Evolutionary conservation across 2,797 vertebrate genomes (phyloP).

Genomic region (Accipiter superciliosus): DNA sequence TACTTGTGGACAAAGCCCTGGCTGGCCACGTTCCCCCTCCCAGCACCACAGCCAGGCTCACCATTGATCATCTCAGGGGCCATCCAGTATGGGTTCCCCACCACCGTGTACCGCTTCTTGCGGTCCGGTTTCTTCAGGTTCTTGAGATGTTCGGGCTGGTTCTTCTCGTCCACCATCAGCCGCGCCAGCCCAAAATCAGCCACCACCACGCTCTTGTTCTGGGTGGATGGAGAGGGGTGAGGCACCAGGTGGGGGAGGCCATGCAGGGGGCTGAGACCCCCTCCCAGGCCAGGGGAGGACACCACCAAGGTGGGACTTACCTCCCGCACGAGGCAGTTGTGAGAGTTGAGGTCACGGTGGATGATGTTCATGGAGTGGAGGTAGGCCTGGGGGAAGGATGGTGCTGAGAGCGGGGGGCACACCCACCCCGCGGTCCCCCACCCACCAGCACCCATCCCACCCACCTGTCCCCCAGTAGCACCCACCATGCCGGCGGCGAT

Average conservation of each 20-base stretch:
- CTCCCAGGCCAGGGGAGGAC: accelerated
- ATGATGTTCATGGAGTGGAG: slow-evolving; percentile 99
- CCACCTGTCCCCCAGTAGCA: accelerated
- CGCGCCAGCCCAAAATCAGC: slow-evolving; percentile 94
- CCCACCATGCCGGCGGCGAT: slow-evolving; percentile 95
- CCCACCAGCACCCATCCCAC: not conserved
- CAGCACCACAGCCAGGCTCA: slow-evolving; percentile 23
- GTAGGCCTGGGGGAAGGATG: slow-evolving; percentile 81
- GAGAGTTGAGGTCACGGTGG: slow-evolving; percentile 96
- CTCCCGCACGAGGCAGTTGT: slow-evolving; percentile 97
- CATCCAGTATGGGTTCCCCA: slow-evolving; percentile 99
- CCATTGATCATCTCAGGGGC: slow-evolving; percentile 99
- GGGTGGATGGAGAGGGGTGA: not conserved
- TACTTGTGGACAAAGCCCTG: not conserved
- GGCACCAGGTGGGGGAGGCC: not conserved
- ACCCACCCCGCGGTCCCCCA: accelerated
- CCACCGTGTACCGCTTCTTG: slow-evolving; percentile 96
- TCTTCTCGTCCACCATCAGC: slow-evolving; percentile 93
- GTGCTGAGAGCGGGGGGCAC: not conserved
- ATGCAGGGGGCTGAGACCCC: not conserved
- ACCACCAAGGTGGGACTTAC: slow-evolving; percentile 70
- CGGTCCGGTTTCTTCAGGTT: slow-evolving; percentile 89
- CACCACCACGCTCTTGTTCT: slow-evolving; percentile 95
- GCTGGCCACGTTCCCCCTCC: not conserved
- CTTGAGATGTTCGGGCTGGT: slow-evolving; percentile 81